These are phyloP conservation scores for Cyprinodon diabolis DNA, from an alignment of 2,797 vertebrate genomes.

Conservation along the genomic window DNA sequence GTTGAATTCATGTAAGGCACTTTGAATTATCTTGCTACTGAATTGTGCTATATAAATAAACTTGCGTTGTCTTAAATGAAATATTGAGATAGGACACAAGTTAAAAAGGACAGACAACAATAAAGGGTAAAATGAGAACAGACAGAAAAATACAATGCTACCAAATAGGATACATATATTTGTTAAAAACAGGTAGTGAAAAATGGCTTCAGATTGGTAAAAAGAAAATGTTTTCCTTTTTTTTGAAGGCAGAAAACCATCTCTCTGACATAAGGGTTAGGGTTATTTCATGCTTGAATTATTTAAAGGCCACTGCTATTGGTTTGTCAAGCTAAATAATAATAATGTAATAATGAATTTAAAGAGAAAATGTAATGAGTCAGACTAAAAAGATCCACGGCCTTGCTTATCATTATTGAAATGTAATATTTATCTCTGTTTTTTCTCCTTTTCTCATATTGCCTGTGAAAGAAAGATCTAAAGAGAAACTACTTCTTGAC, in stretches of 20 bases:
- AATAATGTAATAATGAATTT: not conserved
- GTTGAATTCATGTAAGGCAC: too few relatives aligned
- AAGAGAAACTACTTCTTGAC: constrained; percentile 6
- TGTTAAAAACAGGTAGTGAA: not conserved
- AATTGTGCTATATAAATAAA: too few relatives aligned
- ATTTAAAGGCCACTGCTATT: not conserved
- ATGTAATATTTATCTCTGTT: not conserved
- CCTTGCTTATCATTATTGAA: not conserved
- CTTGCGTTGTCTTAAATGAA: not conserved
- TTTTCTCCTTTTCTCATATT: not conserved
- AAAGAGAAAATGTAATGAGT: not conserved
- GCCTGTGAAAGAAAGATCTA: not conserved
- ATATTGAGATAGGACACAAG: not conserved
- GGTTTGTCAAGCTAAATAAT: not conserved
- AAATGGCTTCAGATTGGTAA: not conserved
- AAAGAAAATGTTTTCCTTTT: not conserved
- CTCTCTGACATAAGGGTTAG: not conserved
- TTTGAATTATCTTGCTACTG: too few relatives aligned
- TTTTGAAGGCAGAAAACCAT: not conserved
- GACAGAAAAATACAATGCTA: not conserved
- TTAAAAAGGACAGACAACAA: not conserved
- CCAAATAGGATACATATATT: not conserved
- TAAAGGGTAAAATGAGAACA: not conserved
- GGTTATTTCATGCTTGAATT: not conserved
- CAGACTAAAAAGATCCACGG: not conserved